Conservation (phyloP, 2,113 vertebrate genomes). For the Megaceryle maxima region DNA sequence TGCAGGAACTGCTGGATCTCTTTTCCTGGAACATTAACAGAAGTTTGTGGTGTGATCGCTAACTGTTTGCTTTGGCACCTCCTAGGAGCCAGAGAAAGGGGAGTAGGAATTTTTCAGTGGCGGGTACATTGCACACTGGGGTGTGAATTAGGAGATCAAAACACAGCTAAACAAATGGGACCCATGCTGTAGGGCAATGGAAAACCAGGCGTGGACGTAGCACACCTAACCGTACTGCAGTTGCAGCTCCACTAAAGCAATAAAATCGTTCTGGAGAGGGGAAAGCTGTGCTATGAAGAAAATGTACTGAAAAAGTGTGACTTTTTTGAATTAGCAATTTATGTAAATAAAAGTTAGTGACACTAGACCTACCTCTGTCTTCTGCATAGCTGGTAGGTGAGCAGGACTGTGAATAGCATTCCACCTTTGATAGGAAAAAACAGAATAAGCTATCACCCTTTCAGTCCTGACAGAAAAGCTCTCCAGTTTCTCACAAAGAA, state of each 20-base stretch:
- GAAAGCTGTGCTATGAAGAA: background rate
- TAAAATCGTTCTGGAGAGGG: background rate
- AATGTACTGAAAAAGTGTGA: background rate
- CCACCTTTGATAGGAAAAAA: background rate
- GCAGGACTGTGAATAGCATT: background rate
- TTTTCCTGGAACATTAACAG: slow-evolving; percentile 58
- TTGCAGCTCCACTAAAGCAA: background rate
- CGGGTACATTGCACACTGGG: background rate
- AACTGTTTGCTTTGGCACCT: slow-evolving; percentile 64
- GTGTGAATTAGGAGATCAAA: slow-evolving; percentile 62
- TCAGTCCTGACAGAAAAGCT: background rate
- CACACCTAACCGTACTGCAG: background rate
- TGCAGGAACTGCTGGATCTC: slow-evolving; percentile 31
- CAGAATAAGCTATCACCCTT: background rate
- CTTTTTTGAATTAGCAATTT: background rate
- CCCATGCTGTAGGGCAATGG: background rate
- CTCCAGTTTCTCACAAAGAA: background rate
- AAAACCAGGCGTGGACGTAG: background rate
- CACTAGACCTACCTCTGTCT: background rate
- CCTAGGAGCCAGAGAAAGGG: slow-evolving; percentile 39
- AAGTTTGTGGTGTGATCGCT: slow-evolving; percentile 40
- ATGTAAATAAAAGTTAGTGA: background rate
- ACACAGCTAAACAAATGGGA: slow-evolving; percentile 49
- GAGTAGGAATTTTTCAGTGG: slow-evolving; percentile 49
- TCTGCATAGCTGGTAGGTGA: background rate